phyloP scores from a whole-genome alignment of 1,140 invertebrate species.

The Sycobia sp. region DNA sequence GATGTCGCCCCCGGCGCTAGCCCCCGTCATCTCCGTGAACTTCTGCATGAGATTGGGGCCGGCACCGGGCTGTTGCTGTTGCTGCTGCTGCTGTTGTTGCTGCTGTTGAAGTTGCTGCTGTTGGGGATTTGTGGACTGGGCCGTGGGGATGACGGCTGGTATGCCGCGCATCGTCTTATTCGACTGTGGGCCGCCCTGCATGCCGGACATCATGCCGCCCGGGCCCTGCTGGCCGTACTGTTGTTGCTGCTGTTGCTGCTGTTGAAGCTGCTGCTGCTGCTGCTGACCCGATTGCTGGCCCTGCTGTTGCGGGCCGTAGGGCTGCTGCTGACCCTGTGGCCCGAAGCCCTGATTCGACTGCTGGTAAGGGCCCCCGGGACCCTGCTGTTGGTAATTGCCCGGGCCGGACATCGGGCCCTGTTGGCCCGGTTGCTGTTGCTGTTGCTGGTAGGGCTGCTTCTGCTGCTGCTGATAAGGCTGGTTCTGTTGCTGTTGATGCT shows the following conservation, averaged over 20 bases:
- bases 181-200: conserved; percentile 40
- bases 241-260: conserved; percentile 29
- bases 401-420: conserved; percentile 40
- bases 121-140: conserved; percentile 55
- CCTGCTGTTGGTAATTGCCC: conserved; percentile 38
- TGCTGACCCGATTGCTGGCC: conserved; percentile 32
- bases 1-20: conserved; percentile 80
- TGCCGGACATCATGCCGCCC: conserved; percentile 21
- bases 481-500: conserved; percentile 42
- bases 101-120: conserved; percentile 54
- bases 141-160: conserved; percentile 67
- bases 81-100: conserved; percentile 55
- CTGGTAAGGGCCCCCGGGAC: conserved; percentile 38
- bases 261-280: conserved; percentile 40
- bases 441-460: conserved; percentile 54
- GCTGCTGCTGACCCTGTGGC: conserved; percentile 33
- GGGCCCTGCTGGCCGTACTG: conserved; percentile 30
- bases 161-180: conserved; percentile 62
- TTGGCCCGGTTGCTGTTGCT: conserved; percentile 47
- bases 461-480: conserved; percentile 55
- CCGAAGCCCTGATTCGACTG: conserved; percentile 43
- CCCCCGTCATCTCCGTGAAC: conserved; percentile 75
- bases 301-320: conserved; percentile 36
- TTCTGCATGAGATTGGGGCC: conserved; percentile 81
- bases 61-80: conserved; percentile 47